phyloP scores from a whole-genome alignment of 2,113 vertebrate genomes.

The Blennius ocellaris region DNA sequence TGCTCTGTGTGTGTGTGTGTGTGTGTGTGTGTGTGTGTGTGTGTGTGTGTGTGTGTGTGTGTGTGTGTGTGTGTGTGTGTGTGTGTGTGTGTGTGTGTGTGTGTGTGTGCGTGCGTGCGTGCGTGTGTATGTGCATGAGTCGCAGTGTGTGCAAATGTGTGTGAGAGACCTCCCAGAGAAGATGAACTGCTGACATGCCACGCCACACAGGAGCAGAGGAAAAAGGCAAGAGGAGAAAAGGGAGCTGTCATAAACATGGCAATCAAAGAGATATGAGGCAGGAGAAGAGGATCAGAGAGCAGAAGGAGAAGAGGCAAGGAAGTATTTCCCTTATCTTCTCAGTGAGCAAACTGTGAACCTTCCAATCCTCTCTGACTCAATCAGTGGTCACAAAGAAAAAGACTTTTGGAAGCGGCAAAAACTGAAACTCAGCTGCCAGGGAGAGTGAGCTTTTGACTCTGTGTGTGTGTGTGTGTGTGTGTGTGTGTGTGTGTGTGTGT shows the following conservation, averaged over 20 bases:
- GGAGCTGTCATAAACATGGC: slow-evolving; percentile 76
- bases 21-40: neutral
- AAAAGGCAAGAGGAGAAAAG: slow-evolving; percentile 45
- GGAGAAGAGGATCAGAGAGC: slow-evolving; percentile 74
- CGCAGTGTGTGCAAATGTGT: neutral
- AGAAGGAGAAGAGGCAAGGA: slow-evolving; percentile 60
- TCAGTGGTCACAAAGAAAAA: slow-evolving; percentile 60
- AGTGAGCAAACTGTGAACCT: slow-evolving; percentile 60
- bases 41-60: slow-evolving; percentile 27
- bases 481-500: no score
- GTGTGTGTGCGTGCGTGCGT: no score
- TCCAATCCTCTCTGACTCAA: slow-evolving; percentile 61
- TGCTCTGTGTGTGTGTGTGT: slow-evolving; percentile 28
- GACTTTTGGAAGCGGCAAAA: slow-evolving; percentile 50
- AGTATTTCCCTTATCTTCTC: slow-evolving; percentile 70
- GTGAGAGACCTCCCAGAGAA: slow-evolving; percentile 53
- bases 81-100: slow-evolving; percentile 6
- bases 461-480: no score
- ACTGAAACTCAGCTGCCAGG: slow-evolving; percentile 35
- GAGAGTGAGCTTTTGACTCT: slow-evolving; percentile 14
- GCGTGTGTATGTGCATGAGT: no score
- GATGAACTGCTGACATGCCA: slow-evolving; percentile 68
- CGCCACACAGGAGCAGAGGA: slow-evolving; percentile 44
- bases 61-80: no score
- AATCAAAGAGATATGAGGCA: slow-evolving; percentile 65